Percentiles rank a stretch among this genome's conserved stretches.
Evolutionary conservation across 2,888 invertebrate species (phyloP).

Genomic region (Acanthacorydalis orientalis): DNA sequence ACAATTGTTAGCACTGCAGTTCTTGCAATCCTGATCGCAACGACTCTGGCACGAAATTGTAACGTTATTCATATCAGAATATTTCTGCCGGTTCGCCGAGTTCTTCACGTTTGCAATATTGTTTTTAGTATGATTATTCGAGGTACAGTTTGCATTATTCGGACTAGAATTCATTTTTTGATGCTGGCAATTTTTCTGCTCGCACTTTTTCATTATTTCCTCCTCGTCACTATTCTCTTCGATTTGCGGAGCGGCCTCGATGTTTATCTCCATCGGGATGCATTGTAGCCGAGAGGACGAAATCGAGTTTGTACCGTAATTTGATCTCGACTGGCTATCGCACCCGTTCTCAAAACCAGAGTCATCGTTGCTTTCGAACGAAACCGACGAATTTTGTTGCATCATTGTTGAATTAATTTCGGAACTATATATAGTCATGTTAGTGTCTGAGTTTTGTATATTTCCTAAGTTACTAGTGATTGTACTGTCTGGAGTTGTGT

Average conservation of each 20-base stretch:
- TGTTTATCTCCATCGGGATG: not conserved
- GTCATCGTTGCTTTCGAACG: too few relatives aligned
- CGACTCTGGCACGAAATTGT: constrained; percentile 10
- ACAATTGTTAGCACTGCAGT: not conserved
- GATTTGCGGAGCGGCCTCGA: not conserved
- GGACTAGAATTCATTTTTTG: too few relatives aligned
- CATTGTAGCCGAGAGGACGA: not conserved
- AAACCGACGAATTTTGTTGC: too few relatives aligned
- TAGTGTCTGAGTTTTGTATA: too few relatives aligned
- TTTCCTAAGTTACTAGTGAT: too few relatives aligned
- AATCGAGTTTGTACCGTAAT: not conserved
- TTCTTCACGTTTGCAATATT: not conserved
- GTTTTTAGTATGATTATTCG: not conserved
- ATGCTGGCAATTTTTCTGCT: not conserved
- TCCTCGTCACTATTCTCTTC: not conserved
- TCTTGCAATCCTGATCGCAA: constrained; percentile 1
- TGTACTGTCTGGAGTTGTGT: too few relatives aligned
- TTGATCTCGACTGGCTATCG: not conserved
- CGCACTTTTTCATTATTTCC: not conserved
- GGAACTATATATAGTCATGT: too few relatives aligned
- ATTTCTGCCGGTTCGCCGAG: not conserved
- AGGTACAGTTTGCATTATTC: not conserved
- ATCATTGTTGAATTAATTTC: too few relatives aligned
- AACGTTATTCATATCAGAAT: not conserved
- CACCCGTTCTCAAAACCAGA: not conserved